A percentile compares a stretch with the other conserved stretches of the same genome.
Evolutionary conservation across 2,113 vertebrate genomes (phyloP).

Genomic region (Gnathonemus longibarbis): DNA sequence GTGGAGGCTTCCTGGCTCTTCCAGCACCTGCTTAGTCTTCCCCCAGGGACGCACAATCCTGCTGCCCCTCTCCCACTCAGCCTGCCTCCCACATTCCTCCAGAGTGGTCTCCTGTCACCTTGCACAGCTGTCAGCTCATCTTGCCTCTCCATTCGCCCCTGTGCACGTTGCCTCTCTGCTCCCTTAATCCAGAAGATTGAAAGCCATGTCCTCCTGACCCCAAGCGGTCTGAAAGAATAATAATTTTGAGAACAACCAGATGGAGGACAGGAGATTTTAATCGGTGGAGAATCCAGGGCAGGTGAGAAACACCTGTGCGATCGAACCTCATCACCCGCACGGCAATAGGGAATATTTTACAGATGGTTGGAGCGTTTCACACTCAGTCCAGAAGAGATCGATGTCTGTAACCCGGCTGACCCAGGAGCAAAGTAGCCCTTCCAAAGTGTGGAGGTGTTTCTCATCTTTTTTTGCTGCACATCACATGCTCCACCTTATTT

Average conservation of each 20-base stretch:
- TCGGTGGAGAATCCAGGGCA: background rate
- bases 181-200: background rate
- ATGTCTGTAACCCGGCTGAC: background rate
- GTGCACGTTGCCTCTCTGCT: background rate
- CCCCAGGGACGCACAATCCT: background rate
- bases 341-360: background rate
- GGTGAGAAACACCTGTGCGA: background rate
- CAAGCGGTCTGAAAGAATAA: background rate
- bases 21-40: slow-evolving; percentile 1
- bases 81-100: background rate
- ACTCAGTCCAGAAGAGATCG: background rate
- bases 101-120: background rate
- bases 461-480: background rate
- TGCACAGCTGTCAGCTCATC: background rate
- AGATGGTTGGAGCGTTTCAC: background rate
- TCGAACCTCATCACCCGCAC: background rate
- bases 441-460: background rate
- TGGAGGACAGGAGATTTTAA: slow-evolving; percentile 2
- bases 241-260: slow-evolving; percentile 12
- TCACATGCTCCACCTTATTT: background rate
- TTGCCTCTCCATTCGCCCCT: background rate
- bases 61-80: background rate
- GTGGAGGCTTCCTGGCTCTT: background rate
- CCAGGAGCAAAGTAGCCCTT: background rate
- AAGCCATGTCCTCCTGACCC: background rate